Evolutionary conservation across 2,888 invertebrate genomes (phyloP).

Genomic region (Drosophila mercatorum): DNA sequence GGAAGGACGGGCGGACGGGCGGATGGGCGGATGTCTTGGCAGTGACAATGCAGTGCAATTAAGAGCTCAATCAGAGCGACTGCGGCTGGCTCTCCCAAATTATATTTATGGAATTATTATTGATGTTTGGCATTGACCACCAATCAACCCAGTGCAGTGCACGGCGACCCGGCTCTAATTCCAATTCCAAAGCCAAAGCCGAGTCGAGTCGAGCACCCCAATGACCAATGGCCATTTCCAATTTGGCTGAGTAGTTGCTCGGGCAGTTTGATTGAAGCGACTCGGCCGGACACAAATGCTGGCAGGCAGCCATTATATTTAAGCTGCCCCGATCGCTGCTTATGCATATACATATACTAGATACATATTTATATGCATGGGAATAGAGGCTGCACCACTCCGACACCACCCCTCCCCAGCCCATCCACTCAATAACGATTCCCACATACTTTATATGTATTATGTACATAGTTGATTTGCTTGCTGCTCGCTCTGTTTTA

Average conservation of each 20-base stretch:
- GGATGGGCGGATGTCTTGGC: constrained; percentile 36
- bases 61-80: constrained; percentile 78
- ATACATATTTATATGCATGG: background rate
- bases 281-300: constrained; percentile 65
- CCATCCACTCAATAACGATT: constrained; percentile 15
- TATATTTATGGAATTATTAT: constrained; percentile 80
- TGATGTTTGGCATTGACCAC: constrained; percentile 77
- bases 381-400: constrained; percentile 14
- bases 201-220: constrained; percentile 4
- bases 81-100: constrained; percentile 61
- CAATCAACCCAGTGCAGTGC: constrained; percentile 48
- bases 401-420: background rate
- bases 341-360: constrained; percentile 8
- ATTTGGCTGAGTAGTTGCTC: constrained; percentile 74
- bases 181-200: constrained; percentile 20
- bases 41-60: constrained; percentile 72
- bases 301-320: constrained; percentile 77
- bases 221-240: constrained; percentile 62
- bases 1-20: constrained; percentile 9
- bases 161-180: constrained; percentile 22
- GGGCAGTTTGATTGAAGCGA: constrained; percentile 65
- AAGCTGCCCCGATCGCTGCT: constrained; percentile 65
- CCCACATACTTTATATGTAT: constrained; percentile 70
- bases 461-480: constrained; percentile 81
- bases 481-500: constrained; percentile 59